Evolutionary conservation across 2,888 invertebrate genomes (phyloP).

Genomic region (Diaphora mendica): DNA sequence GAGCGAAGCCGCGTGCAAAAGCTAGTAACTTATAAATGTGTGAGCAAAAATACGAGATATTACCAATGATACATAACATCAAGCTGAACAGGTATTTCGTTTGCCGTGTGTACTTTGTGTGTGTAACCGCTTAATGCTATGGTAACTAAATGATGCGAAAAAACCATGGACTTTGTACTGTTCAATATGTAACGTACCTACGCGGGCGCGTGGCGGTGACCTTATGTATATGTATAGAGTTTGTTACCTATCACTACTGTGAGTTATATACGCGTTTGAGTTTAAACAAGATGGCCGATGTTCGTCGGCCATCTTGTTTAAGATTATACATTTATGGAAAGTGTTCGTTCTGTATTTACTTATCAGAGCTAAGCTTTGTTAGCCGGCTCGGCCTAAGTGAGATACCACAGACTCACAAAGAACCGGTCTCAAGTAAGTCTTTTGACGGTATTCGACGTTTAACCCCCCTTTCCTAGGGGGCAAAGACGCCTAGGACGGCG

Average conservation of each 20-base stretch:
- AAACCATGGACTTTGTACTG: constrained; percentile 19
- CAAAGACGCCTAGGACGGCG: no score
- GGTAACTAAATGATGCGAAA: background rate
- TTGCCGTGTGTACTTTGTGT: background rate
- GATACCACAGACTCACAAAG: no score
- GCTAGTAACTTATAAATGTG: background rate
- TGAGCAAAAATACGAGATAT: background rate
- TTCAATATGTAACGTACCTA: constrained; percentile 15
- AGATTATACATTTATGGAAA: background rate
- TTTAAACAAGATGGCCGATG: background rate
- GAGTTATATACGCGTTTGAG: background rate
- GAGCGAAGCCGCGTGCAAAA: no score
- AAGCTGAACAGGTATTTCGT: background rate
- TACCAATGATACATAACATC: background rate
- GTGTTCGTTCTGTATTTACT: background rate
- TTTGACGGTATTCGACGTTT: no score
- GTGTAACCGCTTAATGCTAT: background rate
- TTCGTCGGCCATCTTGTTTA: background rate
- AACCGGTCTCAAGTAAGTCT: no score
- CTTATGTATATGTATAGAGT: background rate
- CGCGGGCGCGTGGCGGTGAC: constrained; percentile 19
- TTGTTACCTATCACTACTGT: background rate
- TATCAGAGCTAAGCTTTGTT: background rate
- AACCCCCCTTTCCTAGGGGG: no score
- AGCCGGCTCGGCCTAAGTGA: no score